Percentiles rank a stretch among this genome's conserved stretches.
These are phyloP conservation scores for Periplaneta americana DNA, from an alignment of 1,140 invertebrate genomes.

Conservation along the genomic window DNA sequence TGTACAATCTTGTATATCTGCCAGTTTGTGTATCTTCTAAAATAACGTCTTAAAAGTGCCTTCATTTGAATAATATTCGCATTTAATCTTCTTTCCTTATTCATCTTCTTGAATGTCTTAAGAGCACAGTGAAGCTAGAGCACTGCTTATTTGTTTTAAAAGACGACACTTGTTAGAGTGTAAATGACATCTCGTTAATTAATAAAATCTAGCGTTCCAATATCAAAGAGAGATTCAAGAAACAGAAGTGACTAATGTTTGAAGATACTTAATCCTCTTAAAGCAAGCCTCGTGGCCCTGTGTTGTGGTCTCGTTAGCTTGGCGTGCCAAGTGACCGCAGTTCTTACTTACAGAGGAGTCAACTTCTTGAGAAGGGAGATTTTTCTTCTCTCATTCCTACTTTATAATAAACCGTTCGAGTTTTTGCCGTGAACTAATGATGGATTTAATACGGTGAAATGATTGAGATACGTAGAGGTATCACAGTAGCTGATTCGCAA, in stretches of 20 bases:
- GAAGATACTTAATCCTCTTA: not conserved
- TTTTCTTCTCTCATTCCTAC: not conserved
- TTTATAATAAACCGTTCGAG: conserved; percentile 13
- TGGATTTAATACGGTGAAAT: not conserved
- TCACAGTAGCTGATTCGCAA: not conserved
- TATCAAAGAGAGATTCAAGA: not conserved
- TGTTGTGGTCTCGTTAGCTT: not conserved
- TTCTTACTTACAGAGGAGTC: not conserved
- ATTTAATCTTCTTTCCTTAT: too few species aligned
- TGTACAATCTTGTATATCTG: too few species aligned
- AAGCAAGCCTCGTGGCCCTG: not conserved
- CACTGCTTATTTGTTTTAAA: too few species aligned
- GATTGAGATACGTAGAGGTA: not conserved
- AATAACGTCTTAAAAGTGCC: too few species aligned
- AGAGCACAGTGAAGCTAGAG: too few species aligned
- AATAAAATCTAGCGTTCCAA: not conserved
- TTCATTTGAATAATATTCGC: too few species aligned
- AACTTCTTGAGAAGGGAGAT: not conserved
- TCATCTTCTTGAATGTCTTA: too few species aligned
- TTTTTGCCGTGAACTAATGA: not conserved
- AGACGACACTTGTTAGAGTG: too few species aligned
- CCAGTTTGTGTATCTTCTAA: too few species aligned
- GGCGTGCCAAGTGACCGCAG: not conserved
- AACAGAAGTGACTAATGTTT: not conserved
- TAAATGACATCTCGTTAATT: not conserved